Evolutionary conservation across 2,888 invertebrate genomes (phyloP), one percentile per base, ranked within the genome.

Genomic region (Chaetoderma sp.): DNA sequence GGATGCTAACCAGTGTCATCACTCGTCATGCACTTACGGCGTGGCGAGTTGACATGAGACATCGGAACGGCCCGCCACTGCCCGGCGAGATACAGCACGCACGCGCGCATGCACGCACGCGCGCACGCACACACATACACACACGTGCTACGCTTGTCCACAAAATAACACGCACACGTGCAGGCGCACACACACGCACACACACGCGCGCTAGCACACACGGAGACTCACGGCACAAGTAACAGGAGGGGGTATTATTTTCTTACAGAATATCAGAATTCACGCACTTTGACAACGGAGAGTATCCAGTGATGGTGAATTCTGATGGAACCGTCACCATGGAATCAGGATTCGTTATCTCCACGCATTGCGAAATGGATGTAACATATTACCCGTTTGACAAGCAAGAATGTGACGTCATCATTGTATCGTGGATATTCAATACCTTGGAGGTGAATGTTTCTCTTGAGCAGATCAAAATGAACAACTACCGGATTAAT

Each of bases 251-350:
- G 39, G 6, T 25, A 6, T 30, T 30, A 32, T 3, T 52, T 33
- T n/a, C n/a, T n/a, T n/a, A n/a, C n/a, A 52, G 52, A 33, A 52
- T 52, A 18, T 28, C 32, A 3, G 52, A 52, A 32, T 52, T 52
- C 28, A 30, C 13, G 32, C 13, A 30, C 2, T 4, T 52, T 1
- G 28, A 18, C 3, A 28, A 13, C 16, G 52, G 10, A 10, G 28
- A 52, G 16, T 32, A 32, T 4, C 52, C 52, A 8, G 32, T 52
- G 28, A 28, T n/a, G 16, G 52, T 52, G 13, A 13, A 52, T 16
- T 52, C 52, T 4, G 16, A 16, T 13, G 52, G 52, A 3, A 13
- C 8, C 16, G 52, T 52, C 18, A 52, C 30, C 32, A 30, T 52
- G 52, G 52, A 52, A 30, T 18, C 32, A 3, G 52, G 52, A 21